These are phyloP conservation scores for Asarcornis scutulata DNA, from an alignment of 2,113 vertebrate genomes.

Conservation along the genomic window DNA sequence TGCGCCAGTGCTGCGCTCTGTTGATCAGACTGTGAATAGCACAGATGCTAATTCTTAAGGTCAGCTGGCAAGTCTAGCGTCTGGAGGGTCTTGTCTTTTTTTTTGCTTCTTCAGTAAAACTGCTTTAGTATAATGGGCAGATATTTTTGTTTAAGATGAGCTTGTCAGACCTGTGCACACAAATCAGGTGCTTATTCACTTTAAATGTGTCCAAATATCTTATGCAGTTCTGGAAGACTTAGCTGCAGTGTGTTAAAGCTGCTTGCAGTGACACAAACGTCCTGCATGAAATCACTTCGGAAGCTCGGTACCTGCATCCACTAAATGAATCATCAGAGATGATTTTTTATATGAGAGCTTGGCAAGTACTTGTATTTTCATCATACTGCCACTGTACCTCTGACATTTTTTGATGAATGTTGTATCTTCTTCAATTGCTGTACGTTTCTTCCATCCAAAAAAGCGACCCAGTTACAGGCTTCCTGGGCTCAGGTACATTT, in stretches of 20 bases:
- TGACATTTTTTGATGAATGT: neutral
- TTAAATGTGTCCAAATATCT: neutral
- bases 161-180: neutral
- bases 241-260: neutral
- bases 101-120: neutral
- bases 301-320: neutral
- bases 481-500: neutral
- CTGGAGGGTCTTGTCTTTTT: neutral
- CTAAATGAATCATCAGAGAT: neutral
- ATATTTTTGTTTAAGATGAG: neutral
- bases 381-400: neutral
- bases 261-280: neutral
- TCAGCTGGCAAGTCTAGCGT: neutral
- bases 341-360: neutral
- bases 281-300: neutral
- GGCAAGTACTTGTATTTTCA: neutral
- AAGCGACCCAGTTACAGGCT: neutral
- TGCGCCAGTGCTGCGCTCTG: slow-evolving; percentile 52
- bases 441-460: neutral
- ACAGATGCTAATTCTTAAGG: fast-evolving
- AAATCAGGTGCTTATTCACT: neutral
- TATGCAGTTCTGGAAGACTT: neutral
- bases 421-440: neutral
- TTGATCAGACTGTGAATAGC: slow-evolving; percentile 5
- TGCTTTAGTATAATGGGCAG: neutral